Evolutionary conservation across 2,113 vertebrate genomes (phyloP).

Genomic region (Paralichthys olivaceus): DNA sequence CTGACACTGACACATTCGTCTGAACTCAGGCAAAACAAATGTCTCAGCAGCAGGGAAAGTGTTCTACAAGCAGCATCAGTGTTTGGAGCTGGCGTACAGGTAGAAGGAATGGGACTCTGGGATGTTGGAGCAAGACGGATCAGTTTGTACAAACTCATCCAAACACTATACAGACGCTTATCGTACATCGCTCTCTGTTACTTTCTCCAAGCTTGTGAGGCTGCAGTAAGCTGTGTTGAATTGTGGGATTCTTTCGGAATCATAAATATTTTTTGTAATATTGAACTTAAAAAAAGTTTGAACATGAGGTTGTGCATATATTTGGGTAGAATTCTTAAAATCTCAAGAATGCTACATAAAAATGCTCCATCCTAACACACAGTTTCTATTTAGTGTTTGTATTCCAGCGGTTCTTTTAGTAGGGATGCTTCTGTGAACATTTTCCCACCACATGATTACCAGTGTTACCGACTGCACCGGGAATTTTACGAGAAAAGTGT

Average conservation of each 20-base stretch:
- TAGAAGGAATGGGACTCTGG: conserved; percentile 30
- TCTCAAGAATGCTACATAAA: neutral
- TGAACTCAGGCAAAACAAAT: conserved; percentile 64
- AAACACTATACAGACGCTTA: neutral
- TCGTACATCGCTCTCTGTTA: neutral
- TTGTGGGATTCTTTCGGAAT: neutral
- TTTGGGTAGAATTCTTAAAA: neutral
- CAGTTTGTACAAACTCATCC: conserved; percentile 6
- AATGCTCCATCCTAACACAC: neutral
- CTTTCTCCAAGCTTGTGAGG: neutral
- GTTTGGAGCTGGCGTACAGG: conserved; percentile 46
- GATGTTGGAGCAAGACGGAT: conserved; percentile 11
- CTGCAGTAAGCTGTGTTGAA: neutral
- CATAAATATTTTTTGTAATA: neutral
- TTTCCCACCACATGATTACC: no score
- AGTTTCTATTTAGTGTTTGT: neutral
- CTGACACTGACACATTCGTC: conserved; percentile 23
- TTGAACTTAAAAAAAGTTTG: neutral
- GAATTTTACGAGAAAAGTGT: no score
- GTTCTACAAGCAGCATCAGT: conserved; percentile 44
- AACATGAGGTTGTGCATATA: neutral
- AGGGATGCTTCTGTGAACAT: no score
- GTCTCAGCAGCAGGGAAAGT: conserved; percentile 42
- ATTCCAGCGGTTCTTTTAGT: no score
- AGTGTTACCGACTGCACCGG: no score